A percentile compares a stretch with the other conserved stretches of the same genome.
Conservation (phyloP, 2,888 invertebrate species). For the Altica lythri region DNA sequence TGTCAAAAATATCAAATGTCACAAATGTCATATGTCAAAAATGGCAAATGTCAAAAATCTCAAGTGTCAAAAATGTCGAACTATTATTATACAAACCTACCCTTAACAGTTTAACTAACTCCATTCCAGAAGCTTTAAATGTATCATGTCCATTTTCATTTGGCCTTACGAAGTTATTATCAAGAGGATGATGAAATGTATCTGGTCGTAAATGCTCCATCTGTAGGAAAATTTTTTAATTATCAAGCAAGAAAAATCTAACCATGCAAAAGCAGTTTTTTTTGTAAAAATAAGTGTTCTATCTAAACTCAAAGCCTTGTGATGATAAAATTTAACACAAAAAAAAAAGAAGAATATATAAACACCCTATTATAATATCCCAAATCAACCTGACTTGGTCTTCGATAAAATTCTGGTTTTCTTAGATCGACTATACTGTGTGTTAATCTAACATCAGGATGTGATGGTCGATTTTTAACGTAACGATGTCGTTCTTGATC, state of each 20-base stretch:
- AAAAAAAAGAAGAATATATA: too few relatives aligned
- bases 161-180: slow-evolving; percentile 36
- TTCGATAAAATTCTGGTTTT: slow-evolving; percentile 53
- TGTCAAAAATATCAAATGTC: too few relatives aligned
- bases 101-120: slow-evolving; percentile 76
- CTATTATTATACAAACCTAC: too few relatives aligned
- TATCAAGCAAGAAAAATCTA: too few relatives aligned
- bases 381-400: slow-evolving; percentile 46
- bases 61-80: too few relatives aligned
- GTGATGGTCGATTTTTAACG: slow-evolving; percentile 29
- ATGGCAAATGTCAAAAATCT: too few relatives aligned
- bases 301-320: slow-evolving; percentile 22
- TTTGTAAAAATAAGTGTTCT: slow-evolving; percentile 3
- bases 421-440: slow-evolving; percentile 59
- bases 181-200: slow-evolving; percentile 42
- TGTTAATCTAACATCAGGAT: slow-evolving; percentile 41
- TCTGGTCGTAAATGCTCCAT: slow-evolving; percentile 45
- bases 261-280: too few relatives aligned
- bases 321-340: too few relatives aligned
- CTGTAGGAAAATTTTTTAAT: too few relatives aligned
- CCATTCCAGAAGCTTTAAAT: slow-evolving; percentile 71
- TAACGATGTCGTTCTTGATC: slow-evolving; percentile 43
- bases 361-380: slow-evolving; percentile 53
- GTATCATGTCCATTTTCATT: slow-evolving; percentile 48
- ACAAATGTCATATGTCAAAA: too few relatives aligned